Evolutionary conservation across 2,888 invertebrate species (phyloP), one percentile per base, ranked within the genome.

Genomic region (Quadroppia sp.): DNA sequence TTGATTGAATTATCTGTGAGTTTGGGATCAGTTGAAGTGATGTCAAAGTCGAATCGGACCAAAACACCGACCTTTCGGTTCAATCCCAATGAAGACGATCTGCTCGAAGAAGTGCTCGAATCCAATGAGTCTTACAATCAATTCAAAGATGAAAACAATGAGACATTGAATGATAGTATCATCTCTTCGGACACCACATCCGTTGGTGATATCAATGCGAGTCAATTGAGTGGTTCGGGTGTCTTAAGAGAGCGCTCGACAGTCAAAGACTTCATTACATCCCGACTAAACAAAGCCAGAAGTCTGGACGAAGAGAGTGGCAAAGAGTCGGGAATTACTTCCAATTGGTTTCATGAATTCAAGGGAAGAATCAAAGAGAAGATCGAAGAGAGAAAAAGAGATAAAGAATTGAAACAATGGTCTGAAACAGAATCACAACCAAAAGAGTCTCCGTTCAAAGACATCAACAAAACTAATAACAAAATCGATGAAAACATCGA

Each of bases 291-390:
- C 20, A 61, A 67, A 20, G 48, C 64, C 17, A 17, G 28, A 9
- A 73, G 72, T 23, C 13, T 73, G 6, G 72, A 73, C 20, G 64
- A 73, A n/a, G 64, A 61, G 9, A 48, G 20, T 20, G 28, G 48
- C 25, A 67, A 73, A 36, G 72, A 73, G 48, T 59, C 64, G 36
- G 32, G 30, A 13, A 48, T 67, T 28, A 40, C 71, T 28, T 71
- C 71, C 45, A 42, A 69, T 15, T 69, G 69, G 69, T 69, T 73
- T 73, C 32, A 73, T 42, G 69, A 73, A 15, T 53, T 73, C 15
- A 70, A 42, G 17, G 70, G 36, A 25, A 70, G 70, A 28, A 73
- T 53, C 32, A 73, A 73, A 40, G 73, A 73, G 23, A 73, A 73
- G 48, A 69, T 70, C 23, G 73, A 69, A 11, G 48, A 56, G 70